These are phyloP conservation scores for Aphaenogaster ashmeadi DNA, from an alignment of 1,140 invertebrate genomes.

Conservation along the genomic window DNA sequence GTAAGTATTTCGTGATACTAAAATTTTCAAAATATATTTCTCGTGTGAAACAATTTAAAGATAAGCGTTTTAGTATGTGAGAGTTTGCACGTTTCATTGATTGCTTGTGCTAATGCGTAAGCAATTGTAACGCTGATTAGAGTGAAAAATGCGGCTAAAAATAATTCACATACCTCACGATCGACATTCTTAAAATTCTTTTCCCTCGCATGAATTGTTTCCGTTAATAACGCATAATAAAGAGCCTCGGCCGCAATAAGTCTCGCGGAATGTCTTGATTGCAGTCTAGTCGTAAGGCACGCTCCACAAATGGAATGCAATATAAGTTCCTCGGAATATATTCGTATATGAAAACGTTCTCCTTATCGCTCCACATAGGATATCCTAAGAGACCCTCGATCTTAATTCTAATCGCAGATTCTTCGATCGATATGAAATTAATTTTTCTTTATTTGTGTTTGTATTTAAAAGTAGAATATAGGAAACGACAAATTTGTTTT, in stretches of 20 bases:
- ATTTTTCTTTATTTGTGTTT: background rate
- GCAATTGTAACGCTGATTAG: background rate
- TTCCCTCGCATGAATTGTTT: slow-evolving; percentile 39
- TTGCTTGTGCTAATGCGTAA: background rate
- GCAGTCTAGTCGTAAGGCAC: slow-evolving; percentile 72
- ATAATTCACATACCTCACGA: background rate
- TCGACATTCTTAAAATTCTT: background rate
- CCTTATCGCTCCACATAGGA: background rate
- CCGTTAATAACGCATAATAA: slow-evolving; percentile 45
- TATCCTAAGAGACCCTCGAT: background rate
- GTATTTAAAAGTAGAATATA: background rate
- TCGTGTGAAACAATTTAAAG: background rate
- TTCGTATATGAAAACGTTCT: slow-evolving; percentile 71
- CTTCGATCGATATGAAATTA: background rate
- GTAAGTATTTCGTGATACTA: background rate
- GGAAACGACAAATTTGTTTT: background rate
- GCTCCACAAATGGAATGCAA: slow-evolving; percentile 81
- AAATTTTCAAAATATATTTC: background rate
- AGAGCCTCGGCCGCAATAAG: slow-evolving; percentile 62
- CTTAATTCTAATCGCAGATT: slow-evolving; percentile 8
- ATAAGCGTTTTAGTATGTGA: background rate
- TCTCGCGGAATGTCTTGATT: slow-evolving; percentile 85
- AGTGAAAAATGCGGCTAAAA: background rate
- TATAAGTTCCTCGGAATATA: slow-evolving; percentile 71
- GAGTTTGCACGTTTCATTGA: background rate